These are phyloP conservation scores for Dascyllus trimaculatus DNA, from an alignment of 2,113 vertebrate species.

Conservation along the genomic window DNA sequence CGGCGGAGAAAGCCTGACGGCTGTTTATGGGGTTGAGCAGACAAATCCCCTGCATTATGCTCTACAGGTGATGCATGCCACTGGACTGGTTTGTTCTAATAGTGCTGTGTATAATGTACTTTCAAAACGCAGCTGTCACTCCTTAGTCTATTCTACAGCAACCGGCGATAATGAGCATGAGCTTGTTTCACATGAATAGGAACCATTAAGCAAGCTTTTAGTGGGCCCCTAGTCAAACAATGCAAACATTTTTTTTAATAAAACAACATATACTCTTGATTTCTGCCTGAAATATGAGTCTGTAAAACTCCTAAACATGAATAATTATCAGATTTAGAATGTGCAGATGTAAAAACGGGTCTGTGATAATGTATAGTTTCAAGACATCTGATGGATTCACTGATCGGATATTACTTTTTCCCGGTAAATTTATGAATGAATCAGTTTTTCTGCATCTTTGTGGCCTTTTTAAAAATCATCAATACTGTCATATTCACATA, in stretches of 20 bases:
- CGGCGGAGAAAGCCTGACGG: constrained; percentile 58
- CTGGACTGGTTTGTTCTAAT: constrained; percentile 50
- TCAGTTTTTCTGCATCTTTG: no score
- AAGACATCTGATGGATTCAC: no score
- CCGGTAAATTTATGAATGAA: no score
- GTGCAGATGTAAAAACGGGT: neutral
- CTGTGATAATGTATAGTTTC: no score
- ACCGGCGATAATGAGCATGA: constrained; percentile 51
- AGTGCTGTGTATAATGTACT: constrained; percentile 10
- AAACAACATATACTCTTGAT: neutral
- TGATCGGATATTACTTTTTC: no score
- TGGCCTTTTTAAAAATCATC: neutral
- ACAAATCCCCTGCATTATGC: constrained; percentile 68
- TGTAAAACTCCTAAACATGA: no score
- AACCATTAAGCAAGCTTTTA: constrained; percentile 43
- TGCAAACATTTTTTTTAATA: constrained; percentile 1
- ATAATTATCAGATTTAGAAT: no score
- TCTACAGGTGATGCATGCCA: constrained; percentile 71
- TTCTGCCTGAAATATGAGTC: neutral
- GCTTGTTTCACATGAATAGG: constrained; percentile 35
- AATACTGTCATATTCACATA: neutral
- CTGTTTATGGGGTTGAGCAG: constrained; percentile 62
- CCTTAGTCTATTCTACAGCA: constrained; percentile 34
- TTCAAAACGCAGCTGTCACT: constrained; percentile 37
- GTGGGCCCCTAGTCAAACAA: constrained; percentile 16